Conservation (phyloP, 2,888 invertebrate genomes). For the Pherbina coryleti region DNA sequence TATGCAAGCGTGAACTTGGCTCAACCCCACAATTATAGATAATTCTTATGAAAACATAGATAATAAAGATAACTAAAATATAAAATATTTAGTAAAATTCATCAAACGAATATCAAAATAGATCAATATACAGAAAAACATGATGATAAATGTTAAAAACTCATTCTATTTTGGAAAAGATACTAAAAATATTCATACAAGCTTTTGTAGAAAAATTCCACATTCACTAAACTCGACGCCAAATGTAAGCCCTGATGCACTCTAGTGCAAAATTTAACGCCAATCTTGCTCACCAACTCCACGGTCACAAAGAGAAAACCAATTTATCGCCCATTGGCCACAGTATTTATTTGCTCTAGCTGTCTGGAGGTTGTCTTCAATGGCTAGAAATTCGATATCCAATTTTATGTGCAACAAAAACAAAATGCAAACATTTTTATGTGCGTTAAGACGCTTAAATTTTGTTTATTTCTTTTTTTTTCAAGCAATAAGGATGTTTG, state of each 20-base stretch:
- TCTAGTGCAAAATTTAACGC: slow-evolving; percentile 7
- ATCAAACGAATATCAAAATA: no score
- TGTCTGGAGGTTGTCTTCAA: slow-evolving; percentile 24
- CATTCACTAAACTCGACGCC: not conserved
- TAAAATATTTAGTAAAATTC: not conserved
- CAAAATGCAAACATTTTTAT: slow-evolving; percentile 61
- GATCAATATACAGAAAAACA: no score
- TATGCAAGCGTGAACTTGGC: no score
- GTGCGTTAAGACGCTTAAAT: slow-evolving; percentile 56
- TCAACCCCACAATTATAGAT: no score
- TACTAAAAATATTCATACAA: no score
- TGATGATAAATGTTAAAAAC: no score
- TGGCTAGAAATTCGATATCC: slow-evolving; percentile 62
- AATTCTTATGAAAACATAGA: no score
- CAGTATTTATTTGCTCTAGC: slow-evolving; percentile 48
- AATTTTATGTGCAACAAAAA: slow-evolving; percentile 64
- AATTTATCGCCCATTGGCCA: slow-evolving; percentile 65
- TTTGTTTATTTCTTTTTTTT: slow-evolving; percentile 44
- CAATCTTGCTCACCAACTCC: slow-evolving; percentile 10
- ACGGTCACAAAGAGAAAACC: slow-evolving; percentile 49
- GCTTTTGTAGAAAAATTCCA: not conserved
- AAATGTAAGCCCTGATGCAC: not conserved
- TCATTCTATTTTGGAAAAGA: no score
- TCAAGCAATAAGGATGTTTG: not conserved
- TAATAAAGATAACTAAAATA: not conserved